These are phyloP conservation scores for Aphelocoma californica DNA, from an alignment of 2,797 vertebrate genomes.

Conservation along the genomic window DNA sequence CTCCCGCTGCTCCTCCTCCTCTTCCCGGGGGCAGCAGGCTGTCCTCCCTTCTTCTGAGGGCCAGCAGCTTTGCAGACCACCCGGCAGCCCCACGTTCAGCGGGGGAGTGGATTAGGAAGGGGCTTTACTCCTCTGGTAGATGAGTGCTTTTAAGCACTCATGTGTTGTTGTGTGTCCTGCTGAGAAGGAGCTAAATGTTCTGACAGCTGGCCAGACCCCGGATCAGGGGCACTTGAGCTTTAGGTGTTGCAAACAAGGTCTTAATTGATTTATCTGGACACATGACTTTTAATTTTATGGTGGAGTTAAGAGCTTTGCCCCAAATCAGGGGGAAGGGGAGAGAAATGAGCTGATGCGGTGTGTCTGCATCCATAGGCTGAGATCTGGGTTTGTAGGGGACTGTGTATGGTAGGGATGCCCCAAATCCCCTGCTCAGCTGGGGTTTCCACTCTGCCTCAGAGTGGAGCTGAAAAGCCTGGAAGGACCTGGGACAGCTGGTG, in stretches of 20 bases:
- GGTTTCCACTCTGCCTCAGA: background rate
- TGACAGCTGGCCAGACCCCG: background rate
- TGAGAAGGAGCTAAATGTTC: conserved; percentile 17
- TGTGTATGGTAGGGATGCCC: background rate
- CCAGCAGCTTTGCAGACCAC: fast-evolving
- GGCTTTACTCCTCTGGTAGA: conserved; percentile 6
- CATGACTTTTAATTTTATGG: conserved; percentile 25
- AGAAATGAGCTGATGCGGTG: fast-evolving
- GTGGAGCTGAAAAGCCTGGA: fast-evolving
- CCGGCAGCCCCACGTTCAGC: background rate
- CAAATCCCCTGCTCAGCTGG: fast-evolving
- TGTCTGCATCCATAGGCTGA: fast-evolving
- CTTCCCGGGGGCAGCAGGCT: background rate
- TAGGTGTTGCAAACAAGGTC: conserved; percentile 52
- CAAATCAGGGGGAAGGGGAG: background rate
- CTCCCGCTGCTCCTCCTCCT: background rate
- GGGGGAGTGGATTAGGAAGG: conserved; percentile 28
- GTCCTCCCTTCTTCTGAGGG: background rate
- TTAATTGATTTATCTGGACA: conserved; percentile 41
- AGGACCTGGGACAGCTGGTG: background rate
- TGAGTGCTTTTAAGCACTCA: background rate
- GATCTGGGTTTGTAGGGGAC: background rate
- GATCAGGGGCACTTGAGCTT: background rate
- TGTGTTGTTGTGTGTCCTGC: conserved; percentile 30
- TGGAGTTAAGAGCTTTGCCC: background rate